Evolutionary conservation across 2,113 vertebrate genomes (phyloP), one percentile per base, ranked within the genome.

Genomic region (Sapajus apella): DNA sequence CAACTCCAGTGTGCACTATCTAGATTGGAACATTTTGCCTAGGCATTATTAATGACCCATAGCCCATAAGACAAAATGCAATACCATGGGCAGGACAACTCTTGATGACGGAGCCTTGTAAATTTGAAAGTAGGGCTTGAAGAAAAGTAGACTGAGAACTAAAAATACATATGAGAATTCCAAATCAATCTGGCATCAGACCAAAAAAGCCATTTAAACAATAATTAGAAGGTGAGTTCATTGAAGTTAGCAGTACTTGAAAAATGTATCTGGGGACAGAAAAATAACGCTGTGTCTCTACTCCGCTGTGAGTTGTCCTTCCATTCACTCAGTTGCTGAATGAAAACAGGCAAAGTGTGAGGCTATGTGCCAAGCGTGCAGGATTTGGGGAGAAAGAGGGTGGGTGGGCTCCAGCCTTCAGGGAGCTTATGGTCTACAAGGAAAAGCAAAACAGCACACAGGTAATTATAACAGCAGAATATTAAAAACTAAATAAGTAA

Each of bases 111-210:
- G 52, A 97, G 14, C 20, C 40, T 89, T 91, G 5, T 80, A 95
- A 94, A 96, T 75, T 40, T 45, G 70, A 93, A 90, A 50, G 88
- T 27, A 97, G 18, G 23, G 4, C 50, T 86, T 87, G 43, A 84
- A 82, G 37, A 47, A 90, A 86, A 97, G 61, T 27, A 90, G 73
- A 91, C 10, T 89, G 55, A 91, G 40, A 96, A 95, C 73, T 95
- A 95, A 93, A 97, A 96, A 89, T 85, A 77, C 21, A 30, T 73
- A 91, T 73, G 88, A 88, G 91, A 95, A 97, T 90, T 70, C 18
- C 82, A 94, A 73, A 87, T 83, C 61, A 72, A 95, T 91, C 0
- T 5, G 68, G 90, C 73, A 91, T 12, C 37, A 75, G 47, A 92
- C 43, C 61, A 96, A 96, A 96, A 91, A 75, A 66, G 43, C 30